Conservation (phyloP, 2,113 vertebrate species). For the Thamnophis sirtalis region DNA sequence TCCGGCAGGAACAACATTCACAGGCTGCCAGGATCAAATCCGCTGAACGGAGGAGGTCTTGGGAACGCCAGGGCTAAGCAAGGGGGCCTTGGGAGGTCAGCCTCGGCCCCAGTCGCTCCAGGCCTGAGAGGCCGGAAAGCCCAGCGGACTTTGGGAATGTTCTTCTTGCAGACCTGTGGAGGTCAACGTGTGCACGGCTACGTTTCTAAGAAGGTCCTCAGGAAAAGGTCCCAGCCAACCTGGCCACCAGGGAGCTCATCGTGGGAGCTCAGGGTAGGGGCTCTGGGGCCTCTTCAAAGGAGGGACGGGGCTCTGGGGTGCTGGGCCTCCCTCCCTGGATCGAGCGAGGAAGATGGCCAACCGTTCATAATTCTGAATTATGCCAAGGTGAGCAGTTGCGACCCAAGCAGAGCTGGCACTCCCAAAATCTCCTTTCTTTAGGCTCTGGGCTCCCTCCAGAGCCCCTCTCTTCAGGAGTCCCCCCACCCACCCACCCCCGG, state of each 20-base stretch:
- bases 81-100: neutral
- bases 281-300: neutral
- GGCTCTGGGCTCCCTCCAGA: constrained; percentile 15
- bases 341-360: neutral
- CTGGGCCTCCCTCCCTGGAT: neutral
- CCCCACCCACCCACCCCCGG: constrained; percentile 67
- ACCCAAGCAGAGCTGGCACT: constrained; percentile 51
- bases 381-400: constrained; percentile 41
- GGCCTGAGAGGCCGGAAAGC: neutral
- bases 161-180: neutral
- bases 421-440: constrained; percentile 44
- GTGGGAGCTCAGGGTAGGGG: neutral
- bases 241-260: neutral
- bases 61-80: neutral
- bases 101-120: neutral
- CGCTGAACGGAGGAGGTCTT: neutral
- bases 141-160: neutral
- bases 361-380: neutral
- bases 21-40: neutral
- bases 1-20: constrained; percentile 7
- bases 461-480: constrained; percentile 64
- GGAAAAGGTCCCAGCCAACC: neutral
- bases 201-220: neutral
- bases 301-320: neutral
- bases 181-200: neutral